These are phyloP conservation scores for Lochmaea capreae DNA, from an alignment of 2,888 invertebrate genomes.

Conservation along the genomic window DNA sequence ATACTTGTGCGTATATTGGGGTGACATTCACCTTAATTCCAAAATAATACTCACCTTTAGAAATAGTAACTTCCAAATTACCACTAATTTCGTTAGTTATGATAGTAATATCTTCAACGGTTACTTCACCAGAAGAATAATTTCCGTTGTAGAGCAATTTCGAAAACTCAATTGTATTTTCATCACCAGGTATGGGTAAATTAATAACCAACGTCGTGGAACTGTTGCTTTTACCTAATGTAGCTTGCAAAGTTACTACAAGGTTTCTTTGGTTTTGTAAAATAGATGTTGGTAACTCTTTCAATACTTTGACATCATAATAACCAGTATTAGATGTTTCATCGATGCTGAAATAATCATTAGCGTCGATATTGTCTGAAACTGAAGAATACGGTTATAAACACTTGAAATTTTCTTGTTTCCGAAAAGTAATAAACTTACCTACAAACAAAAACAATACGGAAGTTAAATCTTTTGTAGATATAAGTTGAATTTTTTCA, in stretches of 20 bases:
- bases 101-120: conserved; percentile 27
- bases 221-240: conserved; percentile 24
- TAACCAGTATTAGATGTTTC: not conserved
- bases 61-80: conserved; percentile 24
- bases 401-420: not conserved
- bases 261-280: conserved; percentile 36
- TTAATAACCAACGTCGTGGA: conserved; percentile 45
- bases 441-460: conserved; percentile 16
- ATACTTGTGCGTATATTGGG: no score
- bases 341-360: conserved; percentile 26
- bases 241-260: conserved; percentile 40
- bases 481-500: conserved; percentile 19
- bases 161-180: conserved; percentile 12
- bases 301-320: conserved; percentile 30
- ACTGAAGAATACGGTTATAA: not conserved
- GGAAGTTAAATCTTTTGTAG: conserved; percentile 4
- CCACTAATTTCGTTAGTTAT: conserved; percentile 30
- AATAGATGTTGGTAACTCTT: conserved; percentile 34
- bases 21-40: no score
- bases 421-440: conserved; percentile 8
- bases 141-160: conserved; percentile 38
- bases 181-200: conserved; percentile 32
- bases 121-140: conserved; percentile 41
- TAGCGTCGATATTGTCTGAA: conserved; percentile 6
- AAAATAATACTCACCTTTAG: conserved; percentile 31